Base-by-base conservation (phyloP, 30 jellyfish, hydroid and myxozoan species). In the Aurelia sp. region DNA sequence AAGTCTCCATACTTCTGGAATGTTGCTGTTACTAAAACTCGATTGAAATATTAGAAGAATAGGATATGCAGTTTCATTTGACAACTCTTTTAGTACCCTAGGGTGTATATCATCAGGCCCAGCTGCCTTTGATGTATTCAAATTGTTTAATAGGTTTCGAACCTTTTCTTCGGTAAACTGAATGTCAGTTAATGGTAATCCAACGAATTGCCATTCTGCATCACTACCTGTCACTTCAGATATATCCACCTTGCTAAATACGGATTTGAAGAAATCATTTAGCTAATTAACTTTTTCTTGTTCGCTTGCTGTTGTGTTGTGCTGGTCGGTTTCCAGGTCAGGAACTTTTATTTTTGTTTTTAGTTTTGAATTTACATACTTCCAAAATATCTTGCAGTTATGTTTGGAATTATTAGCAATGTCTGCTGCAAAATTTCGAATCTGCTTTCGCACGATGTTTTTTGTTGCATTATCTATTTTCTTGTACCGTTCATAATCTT, bases 241-340 rank as follows among this genome's bases (percentile, higher is more conserved):
- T 33, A 7, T 33, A 65, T 65, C 76, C 20, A 2, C 76, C 52
- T 65, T n/a, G 17, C 41, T 64, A 64, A 64, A 64, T 64, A 64
- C 50, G 3, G 76, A 64, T 4, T 4, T 65, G 52, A 65, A 65
- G 52, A 65, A 65, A 3, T 65, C 52, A 20, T 65, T 65, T 22
- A 65, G 76, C 52, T 8, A 20, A 20, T 65, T 13, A 65, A 13
- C 48, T n/a, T 65, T 65, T 65, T 65, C 76, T 65, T 65, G 76
- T 13, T 8, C 76, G 52, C 18, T 65, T 65, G 47, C 12, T 65
- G 76, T 65, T 4, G n/a, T 20, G 76, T 22, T 8, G 5, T 33
- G 20, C 17, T 65, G 47, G 8, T 65, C 76, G 0, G 52, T n/a
- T n/a, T n/a, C n/a, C n/a, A n/a, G n/a, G n/a, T n/a, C n/a, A n/a